These are phyloP conservation scores for Gadus macrocephalus DNA, from an alignment of 2,113 vertebrate genomes.

Conservation along the genomic window DNA sequence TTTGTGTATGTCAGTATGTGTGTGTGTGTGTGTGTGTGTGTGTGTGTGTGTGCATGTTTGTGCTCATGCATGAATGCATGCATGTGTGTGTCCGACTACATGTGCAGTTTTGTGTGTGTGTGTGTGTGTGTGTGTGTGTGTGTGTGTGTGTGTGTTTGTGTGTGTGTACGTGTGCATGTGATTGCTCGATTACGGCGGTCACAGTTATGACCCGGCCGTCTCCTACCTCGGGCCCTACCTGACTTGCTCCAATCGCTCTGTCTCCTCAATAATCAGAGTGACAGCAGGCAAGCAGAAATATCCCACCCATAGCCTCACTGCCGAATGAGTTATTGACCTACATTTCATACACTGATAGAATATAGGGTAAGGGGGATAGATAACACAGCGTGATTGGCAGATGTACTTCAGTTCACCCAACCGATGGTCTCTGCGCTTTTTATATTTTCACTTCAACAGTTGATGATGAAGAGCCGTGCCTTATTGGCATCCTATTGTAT, in stretches of 20 bases:
- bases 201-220: constrained; percentile 51
- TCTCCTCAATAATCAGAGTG: constrained; percentile 66
- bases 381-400: constrained; percentile 49
- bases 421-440: constrained; percentile 20
- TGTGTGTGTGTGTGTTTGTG: constrained; percentile 1
- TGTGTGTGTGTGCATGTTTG: background rate
- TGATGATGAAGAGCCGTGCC: too few relatives aligned
- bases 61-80: constrained; percentile 1
- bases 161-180: background rate
- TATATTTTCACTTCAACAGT: too few relatives aligned
- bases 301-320: constrained; percentile 54
- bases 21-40: background rate
- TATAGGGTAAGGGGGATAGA: background rate
- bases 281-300: constrained; percentile 59
- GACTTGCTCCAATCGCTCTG: constrained; percentile 60
- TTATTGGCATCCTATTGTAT: too few relatives aligned
- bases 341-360: constrained; percentile 59
- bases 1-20: constrained; percentile 19
- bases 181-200: constrained; percentile 18
- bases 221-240: constrained; percentile 55
- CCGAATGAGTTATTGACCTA: constrained; percentile 63
- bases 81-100: constrained; percentile 8
- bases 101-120: background rate
- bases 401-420: constrained; percentile 41
- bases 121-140: too few relatives aligned